Conservation (phyloP, 2,888 invertebrate species). For the Ischnus inquisitorius region DNA sequence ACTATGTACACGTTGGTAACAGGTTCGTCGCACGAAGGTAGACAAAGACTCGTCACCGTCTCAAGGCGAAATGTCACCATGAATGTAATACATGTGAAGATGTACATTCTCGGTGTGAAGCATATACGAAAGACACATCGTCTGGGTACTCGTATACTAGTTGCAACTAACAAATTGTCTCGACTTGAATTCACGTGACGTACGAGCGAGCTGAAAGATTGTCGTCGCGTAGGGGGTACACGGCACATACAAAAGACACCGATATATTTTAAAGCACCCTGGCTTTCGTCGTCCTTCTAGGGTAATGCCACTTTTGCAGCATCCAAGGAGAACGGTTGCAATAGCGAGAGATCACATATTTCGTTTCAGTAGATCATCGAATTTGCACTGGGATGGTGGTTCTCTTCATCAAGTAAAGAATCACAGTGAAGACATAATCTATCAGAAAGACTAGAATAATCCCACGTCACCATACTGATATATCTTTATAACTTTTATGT, state of each 20-base stretch:
- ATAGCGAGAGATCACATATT: not conserved
- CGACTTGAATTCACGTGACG: slow-evolving; percentile 42
- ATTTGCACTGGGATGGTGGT: too few relatives aligned
- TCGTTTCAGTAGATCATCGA: not conserved
- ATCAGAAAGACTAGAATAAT: too few relatives aligned
- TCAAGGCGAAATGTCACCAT: slow-evolving; percentile 28
- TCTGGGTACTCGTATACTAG: slow-evolving; percentile 32
- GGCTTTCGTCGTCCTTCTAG: not conserved
- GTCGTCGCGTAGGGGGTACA: slow-evolving; percentile 1
- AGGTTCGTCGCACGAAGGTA: slow-evolving; percentile 38
- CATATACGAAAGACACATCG: slow-evolving; percentile 57
- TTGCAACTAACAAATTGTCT: slow-evolving; percentile 67
- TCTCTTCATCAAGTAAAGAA: too few relatives aligned
- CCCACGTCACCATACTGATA: too few relatives aligned
- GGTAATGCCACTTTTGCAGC: not conserved
- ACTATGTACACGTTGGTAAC: slow-evolving; percentile 51
- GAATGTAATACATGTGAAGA: slow-evolving; percentile 5
- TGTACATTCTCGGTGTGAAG: slow-evolving; percentile 8
- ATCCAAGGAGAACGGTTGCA: not conserved
- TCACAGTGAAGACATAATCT: too few relatives aligned
- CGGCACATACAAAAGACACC: not conserved
- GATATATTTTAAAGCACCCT: slow-evolving; percentile 2
- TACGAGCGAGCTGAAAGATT: slow-evolving; percentile 47
- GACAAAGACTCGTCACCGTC: slow-evolving; percentile 42
- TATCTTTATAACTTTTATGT: too few relatives aligned